Conservation (phyloP, 2,888 invertebrate genomes). For the Cataglyphis albicans region DNA sequence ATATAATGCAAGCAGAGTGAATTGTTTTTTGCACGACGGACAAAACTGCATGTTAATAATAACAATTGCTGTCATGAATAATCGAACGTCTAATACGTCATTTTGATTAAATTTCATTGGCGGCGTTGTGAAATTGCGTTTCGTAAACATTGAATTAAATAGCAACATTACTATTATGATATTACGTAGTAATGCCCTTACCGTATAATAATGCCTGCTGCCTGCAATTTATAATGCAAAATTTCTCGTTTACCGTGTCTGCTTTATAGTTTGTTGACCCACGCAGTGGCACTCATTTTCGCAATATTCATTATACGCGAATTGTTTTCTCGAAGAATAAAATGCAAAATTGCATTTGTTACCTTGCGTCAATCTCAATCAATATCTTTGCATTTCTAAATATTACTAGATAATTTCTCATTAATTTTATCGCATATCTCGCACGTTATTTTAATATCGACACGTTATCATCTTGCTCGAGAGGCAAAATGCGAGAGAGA, state of each 20-base stretch:
- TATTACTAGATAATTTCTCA: neutral
- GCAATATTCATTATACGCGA: conserved; percentile 29
- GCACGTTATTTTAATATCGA: neutral
- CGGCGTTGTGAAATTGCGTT: conserved; percentile 49
- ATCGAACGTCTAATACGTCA: conserved; percentile 53
- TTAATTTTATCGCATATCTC: neutral
- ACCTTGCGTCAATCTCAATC: neutral
- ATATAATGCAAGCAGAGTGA: neutral
- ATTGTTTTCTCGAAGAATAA: conserved; percentile 1
- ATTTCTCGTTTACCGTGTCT: conserved; percentile 48
- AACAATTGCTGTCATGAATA: conserved; percentile 49
- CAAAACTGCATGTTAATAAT: conserved; percentile 32
- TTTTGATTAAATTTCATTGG: conserved; percentile 55
- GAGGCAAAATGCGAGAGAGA: neutral
- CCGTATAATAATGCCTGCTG: conserved; percentile 45
- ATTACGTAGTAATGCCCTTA: conserved; percentile 53
- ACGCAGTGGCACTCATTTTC: conserved; percentile 33
- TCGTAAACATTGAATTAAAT: conserved; percentile 55
- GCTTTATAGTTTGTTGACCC: conserved; percentile 55
- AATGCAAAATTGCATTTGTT: conserved; percentile 1
- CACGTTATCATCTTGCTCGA: neutral
- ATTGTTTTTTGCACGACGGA: conserved; percentile 15
- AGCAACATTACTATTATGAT: conserved; percentile 55
- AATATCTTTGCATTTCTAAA: neutral
- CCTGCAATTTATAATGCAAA: conserved; percentile 52